Conservation (phyloP, 2,113 vertebrate species). For the Clarias macrocephalus region DNA sequence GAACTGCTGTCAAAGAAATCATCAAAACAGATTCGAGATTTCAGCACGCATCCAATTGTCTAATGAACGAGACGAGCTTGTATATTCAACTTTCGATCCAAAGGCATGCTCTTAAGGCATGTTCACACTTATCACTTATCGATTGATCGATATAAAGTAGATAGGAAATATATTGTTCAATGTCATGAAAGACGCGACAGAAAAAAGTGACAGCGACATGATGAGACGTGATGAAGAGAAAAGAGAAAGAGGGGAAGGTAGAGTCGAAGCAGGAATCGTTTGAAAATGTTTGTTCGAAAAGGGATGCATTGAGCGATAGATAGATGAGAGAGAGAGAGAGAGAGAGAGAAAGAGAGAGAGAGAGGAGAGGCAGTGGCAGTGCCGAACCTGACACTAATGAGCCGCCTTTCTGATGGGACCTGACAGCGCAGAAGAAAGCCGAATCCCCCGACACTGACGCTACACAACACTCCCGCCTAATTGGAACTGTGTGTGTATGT, state of each 20-base stretch:
- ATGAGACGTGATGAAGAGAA: conserved; percentile 43
- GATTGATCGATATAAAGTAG: conserved; percentile 11
- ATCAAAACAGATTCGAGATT: neutral
- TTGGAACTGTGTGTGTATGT: conserved; percentile 69
- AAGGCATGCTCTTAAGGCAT: neutral
- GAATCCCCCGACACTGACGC: conserved; percentile 78
- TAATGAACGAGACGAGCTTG: neutral
- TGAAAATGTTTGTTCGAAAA: conserved; percentile 51
- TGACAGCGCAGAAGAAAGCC: conserved; percentile 81
- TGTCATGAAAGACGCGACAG: neutral
- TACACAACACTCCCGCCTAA: conserved; percentile 78
- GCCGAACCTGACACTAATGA: conserved; percentile 82
- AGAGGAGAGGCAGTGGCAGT: conserved; percentile 70
- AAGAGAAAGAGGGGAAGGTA: conserved; percentile 20
- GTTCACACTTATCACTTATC: conserved; percentile 3
- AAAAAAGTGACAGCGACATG: conserved; percentile 17
- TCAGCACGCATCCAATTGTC: neutral
- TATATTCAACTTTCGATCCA: neutral
- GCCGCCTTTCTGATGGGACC: conserved; percentile 80
- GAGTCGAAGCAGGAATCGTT: conserved; percentile 41
- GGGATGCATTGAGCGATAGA: conserved; percentile 52
- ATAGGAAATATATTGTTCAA: conserved; percentile 10
- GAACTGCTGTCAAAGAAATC: neutral
- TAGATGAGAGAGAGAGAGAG: conserved; percentile 48
- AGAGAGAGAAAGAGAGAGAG: conserved; percentile 56